Conservation (phyloP, 2,888 invertebrate species). For the Oligia strigilis region DNA sequence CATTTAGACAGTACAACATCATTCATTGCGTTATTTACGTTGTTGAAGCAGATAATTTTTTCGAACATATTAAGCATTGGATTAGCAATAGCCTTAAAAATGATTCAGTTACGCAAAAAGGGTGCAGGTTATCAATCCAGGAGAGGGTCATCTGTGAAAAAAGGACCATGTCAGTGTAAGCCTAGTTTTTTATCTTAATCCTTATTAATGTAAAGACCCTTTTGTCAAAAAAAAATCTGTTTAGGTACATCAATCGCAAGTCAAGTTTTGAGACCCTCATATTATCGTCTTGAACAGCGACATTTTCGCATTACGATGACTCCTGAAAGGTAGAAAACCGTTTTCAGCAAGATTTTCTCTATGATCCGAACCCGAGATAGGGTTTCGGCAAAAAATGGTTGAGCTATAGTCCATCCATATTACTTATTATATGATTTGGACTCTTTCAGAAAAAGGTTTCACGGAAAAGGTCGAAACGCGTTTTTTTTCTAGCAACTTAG, state of each 20-base stretch:
- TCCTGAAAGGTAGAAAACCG: slow-evolving; percentile 17
- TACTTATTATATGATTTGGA: slow-evolving; percentile 16
- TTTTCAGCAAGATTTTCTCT: slow-evolving; percentile 9
- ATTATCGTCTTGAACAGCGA: slow-evolving; percentile 28
- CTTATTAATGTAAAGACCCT: neutral
- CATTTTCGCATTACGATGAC: slow-evolving; percentile 32
- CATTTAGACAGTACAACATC: neutral
- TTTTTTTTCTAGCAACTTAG: neutral
- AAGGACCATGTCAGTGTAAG: neutral
- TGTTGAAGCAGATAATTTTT: neutral
- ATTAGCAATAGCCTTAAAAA: neutral
- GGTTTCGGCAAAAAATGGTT: slow-evolving; percentile 15
- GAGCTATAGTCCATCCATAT: neutral
- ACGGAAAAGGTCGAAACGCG: neutral
- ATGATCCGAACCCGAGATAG: slow-evolving; percentile 29
- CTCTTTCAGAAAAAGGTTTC: neutral
- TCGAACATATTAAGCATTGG: neutral
- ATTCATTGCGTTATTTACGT: neutral
- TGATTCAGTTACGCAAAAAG: neutral
- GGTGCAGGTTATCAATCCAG: neutral
- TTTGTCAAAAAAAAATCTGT: neutral
- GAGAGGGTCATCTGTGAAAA: neutral
- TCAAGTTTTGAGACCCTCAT: slow-evolving; percentile 7
- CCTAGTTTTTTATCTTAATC: neutral
- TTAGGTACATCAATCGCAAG: slow-evolving; percentile 32